Evolutionary conservation across 1,140 invertebrate genomes (phyloP), one percentile per base, ranked within the genome.

Genomic region (Hyles euphorbiae): DNA sequence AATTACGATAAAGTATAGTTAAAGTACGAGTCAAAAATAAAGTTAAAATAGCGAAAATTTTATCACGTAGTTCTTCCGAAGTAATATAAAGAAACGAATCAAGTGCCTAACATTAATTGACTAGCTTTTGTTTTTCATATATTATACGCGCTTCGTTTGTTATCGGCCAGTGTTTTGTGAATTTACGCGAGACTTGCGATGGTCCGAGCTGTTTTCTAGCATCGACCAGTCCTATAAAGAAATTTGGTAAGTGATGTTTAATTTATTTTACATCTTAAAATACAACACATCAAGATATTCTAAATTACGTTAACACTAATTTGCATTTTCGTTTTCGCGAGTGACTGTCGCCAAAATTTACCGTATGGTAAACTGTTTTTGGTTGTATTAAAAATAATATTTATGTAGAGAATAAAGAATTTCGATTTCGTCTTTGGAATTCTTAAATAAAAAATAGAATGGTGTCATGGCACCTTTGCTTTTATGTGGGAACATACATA

Each of bases 161-260:
- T 74, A 64, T 78, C 54, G 65, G 70, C 58, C 55, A 75, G 74
- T 76, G 72, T 76, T 73, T 75, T 69, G 76, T 78, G 78, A 74
- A 72, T 78, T 74, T 72, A 68, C 70, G 65, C 75, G 68, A 60
- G 63, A 70, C 63, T 72, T 83, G 85, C 74, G 58, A 88, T 88
- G 85, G 74, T 83, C 74, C 82, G 85, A 73, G 82, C 78, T 80
- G 85, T 88, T 88, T 88, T 88, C 85, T 88, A 88, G 85, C 85
- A 87, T 84, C 63, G 76, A 74, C 76, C 75, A 74, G 82, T 76
- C 51, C 55, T 57, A 34, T 74, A 78, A 68, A 86, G 70, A 65
- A 72, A 76, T 85, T 88, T 88, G 85, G 85, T 88, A 60, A 88
- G 85, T 82, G 54, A 40, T 40, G 1, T 40, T 40, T 40, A 5